Conservation (phyloP, 2,113 vertebrate genomes). For the Eclectus roratus region DNA sequence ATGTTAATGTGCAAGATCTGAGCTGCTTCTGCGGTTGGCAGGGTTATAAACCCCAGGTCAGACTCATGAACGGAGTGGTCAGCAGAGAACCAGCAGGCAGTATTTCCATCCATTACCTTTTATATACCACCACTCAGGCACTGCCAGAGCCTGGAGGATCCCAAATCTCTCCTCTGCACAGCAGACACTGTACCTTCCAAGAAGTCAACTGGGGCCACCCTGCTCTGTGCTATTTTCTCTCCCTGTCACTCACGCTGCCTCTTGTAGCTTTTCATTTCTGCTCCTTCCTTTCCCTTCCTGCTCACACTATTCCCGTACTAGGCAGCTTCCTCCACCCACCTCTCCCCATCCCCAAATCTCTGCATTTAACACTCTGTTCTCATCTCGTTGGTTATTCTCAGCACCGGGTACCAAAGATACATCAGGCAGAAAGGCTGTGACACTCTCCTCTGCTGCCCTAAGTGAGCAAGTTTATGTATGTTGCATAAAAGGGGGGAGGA, state of each 20-base stretch:
- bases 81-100: not conserved
- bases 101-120: not conserved
- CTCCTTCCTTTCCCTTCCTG: not conserved
- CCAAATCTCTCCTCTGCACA: not conserved
- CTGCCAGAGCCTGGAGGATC: not conserved
- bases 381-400: conserved; percentile 22
- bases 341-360: not conserved
- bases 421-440: not conserved
- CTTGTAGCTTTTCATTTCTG: not conserved
- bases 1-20: not conserved
- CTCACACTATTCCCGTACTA: not conserved
- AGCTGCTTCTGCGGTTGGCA: not conserved
- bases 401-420: not conserved
- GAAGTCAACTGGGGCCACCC: not conserved
- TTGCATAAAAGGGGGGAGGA: not conserved
- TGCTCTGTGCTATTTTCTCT: conserved; percentile 14
- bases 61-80: not conserved
- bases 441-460: not conserved
- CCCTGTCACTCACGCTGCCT: not conserved
- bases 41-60: not conserved
- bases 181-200: not conserved
- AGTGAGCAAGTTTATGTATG: not conserved
- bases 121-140: not conserved
- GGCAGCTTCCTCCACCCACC: conserved; percentile 47
- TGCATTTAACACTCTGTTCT: not conserved